Evolutionary conservation across 2,113 vertebrate genomes (phyloP).

Genomic region (Tragelaphus buxtoni): DNA sequence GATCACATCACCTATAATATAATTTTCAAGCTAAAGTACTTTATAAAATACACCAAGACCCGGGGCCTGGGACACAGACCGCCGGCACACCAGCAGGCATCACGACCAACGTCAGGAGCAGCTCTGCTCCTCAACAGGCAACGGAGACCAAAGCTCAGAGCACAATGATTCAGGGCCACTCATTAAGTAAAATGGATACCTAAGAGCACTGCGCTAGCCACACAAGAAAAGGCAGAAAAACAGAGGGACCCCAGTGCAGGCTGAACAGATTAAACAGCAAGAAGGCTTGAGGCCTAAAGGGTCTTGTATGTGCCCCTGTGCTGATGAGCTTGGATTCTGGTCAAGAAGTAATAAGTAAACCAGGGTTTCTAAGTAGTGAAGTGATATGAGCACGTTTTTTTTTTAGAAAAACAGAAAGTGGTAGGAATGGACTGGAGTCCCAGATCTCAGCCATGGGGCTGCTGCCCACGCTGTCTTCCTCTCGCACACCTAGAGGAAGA

Average conservation of each 20-base stretch:
- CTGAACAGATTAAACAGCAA: accelerated
- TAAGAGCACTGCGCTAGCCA: not conserved
- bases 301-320: not conserved
- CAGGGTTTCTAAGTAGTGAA: not conserved
- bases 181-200: not conserved
- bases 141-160: not conserved
- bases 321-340: not conserved
- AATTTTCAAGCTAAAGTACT: not conserved
- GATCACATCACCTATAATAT: not conserved
- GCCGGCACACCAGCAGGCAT: not conserved
- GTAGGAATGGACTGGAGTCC: not conserved
- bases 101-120: not conserved
- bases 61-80: not conserved
- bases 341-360: not conserved
- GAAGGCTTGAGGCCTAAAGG: not conserved
- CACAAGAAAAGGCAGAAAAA: not conserved
- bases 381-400: not conserved
- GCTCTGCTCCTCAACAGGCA: not conserved
- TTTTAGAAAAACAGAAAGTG: not conserved
- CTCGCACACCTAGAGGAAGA: not conserved
- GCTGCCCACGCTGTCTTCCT: not conserved
- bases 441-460: not conserved
- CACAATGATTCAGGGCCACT: not conserved
- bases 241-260: not conserved
- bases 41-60: not conserved